Evolutionary conservation across 2,113 vertebrate species (phyloP), one percentile per base, ranked within the genome.

Genomic region (Acrocephalus kingi): DNA sequence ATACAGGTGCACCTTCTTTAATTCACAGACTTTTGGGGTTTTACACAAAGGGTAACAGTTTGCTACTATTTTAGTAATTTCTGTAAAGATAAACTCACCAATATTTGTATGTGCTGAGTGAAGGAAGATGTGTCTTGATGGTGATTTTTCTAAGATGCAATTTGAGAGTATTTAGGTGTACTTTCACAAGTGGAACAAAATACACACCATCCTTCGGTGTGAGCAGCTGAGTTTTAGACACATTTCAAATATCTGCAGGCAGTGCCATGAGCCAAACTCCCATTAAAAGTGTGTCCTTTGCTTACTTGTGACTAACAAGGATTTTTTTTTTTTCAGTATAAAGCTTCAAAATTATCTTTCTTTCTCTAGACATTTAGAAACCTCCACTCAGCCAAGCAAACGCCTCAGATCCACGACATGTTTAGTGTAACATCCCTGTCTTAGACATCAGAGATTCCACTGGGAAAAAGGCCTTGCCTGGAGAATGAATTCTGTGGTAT

Each of bases 131-230:
- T 4, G 5, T 25, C 41, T 69, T 4, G 2, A 8, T 41, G 17
- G 23, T 43, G 48, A 41, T 39, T 68, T 71, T 75, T 79, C 64
- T n/a, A 6, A 61, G n/a, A 21, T 0, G 0, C 1, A 5, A 69
- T n/a, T 27, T 64, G 37, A 49, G 27, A 13, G 6, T 35, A 37
- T 51, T 72, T 33, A 48, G n/a, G 20, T 18, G 3, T 45, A 18
- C 87, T 84, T 84, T 81, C 61, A 89, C 31, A 87, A 48, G 51
- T 17, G 49, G 15, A 77, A 11, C 41, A 78, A 75, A 82, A 75
- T 8, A 6, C 5, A 19, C 37, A 8, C 4, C 11, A 27, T 52
- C n/a, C 71, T 63, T 81, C 51, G 71, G 43, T 9, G 35, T 69
- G 49, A 73, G 31, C 41, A 76, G 20, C 20, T 45, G 49, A 69